Percentiles rank a stretch among this genome's conserved stretches.
phyloP scores from a whole-genome alignment of 2,888 invertebrate genomes.

The Dusona sp. region DNA sequence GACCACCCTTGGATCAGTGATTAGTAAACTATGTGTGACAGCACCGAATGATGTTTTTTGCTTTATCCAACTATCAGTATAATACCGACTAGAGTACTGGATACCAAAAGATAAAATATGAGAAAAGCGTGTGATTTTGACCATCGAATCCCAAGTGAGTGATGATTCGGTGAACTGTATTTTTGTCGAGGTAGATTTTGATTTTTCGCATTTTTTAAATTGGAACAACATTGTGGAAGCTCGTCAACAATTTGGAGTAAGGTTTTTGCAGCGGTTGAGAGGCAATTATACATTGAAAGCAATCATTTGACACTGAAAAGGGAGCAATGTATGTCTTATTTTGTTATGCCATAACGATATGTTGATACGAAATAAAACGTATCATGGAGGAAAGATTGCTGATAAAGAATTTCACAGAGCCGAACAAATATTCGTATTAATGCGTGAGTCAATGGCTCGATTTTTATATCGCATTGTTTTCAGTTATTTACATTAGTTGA shows the following conservation, averaged over 20 bases:
- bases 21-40: constrained; percentile 75
- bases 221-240: constrained; percentile 6
- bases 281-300: constrained; percentile 43
- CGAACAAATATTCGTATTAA: constrained; percentile 10
- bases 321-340: constrained; percentile 29
- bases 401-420: constrained; percentile 20
- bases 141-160: constrained; percentile 59
- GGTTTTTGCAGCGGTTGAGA: constrained; percentile 18
- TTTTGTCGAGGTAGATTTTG: constrained; percentile 37
- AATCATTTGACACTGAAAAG: constrained; percentile 29
- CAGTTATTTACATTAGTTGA: neutral
- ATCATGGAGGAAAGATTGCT: constrained; percentile 43
- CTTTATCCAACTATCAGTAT: constrained; percentile 70
- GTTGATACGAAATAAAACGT: constrained; percentile 41
- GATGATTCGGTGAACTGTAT: constrained; percentile 30
- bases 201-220: constrained; percentile 18
- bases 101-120: constrained; percentile 72
- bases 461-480: constrained; percentile 8
- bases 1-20: constrained; percentile 71
- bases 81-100: constrained; percentile 79
- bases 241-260: constrained; percentile 25
- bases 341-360: constrained; percentile 60
- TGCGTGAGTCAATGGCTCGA: constrained; percentile 30
- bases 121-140: constrained; percentile 54
- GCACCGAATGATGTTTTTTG: constrained; percentile 66